Conservation (phyloP, 1,140 invertebrate species). For the Drosophila kepulauana region DNA sequence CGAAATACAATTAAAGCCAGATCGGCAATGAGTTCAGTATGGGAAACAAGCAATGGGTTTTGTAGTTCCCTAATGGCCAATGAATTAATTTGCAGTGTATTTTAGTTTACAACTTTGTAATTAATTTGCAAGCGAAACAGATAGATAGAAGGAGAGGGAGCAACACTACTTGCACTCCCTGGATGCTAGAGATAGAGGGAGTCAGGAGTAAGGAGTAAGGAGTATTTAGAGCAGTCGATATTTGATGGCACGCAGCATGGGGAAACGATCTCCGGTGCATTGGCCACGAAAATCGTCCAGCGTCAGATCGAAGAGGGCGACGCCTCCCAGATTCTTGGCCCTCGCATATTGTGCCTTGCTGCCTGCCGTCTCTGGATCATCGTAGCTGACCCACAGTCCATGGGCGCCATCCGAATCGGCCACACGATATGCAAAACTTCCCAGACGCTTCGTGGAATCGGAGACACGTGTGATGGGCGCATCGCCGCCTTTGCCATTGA, state of each 20-base stretch:
- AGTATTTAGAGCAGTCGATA: conserved; percentile 85
- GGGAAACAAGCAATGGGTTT: not conserved
- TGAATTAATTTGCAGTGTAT: conserved; percentile 77
- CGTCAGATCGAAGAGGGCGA: conserved; percentile 92
- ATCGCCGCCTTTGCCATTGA: conserved; percentile 86
- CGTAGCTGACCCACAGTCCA: conserved; percentile 95
- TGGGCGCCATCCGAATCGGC: conserved; percentile 89
- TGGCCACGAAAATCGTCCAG: conserved; percentile 93
- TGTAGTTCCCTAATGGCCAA: conserved; percentile 21
- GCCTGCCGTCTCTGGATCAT: conserved; percentile 93
- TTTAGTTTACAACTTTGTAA: conserved; percentile 83
- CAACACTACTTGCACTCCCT: not conserved
- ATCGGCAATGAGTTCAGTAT: conserved; percentile 5
- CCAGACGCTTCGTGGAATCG: conserved; percentile 91
- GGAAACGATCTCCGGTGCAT: conserved; percentile 92
- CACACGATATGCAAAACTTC: conserved; percentile 90
- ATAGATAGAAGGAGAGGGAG: conserved; percentile 40
- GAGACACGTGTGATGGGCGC: conserved; percentile 89
- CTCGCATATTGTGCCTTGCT: conserved; percentile 92
- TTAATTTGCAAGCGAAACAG: conserved; percentile 74
- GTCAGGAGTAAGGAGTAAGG: too few species aligned
- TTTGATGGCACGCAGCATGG: conserved; percentile 89
- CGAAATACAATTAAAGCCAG: conserved; percentile 66
- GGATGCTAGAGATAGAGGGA: conserved; percentile 1
- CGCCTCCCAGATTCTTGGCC: conserved; percentile 91